Base-by-base conservation (phyloP, 2,113 vertebrate species). In the Scophthalmus maximus region DNA sequence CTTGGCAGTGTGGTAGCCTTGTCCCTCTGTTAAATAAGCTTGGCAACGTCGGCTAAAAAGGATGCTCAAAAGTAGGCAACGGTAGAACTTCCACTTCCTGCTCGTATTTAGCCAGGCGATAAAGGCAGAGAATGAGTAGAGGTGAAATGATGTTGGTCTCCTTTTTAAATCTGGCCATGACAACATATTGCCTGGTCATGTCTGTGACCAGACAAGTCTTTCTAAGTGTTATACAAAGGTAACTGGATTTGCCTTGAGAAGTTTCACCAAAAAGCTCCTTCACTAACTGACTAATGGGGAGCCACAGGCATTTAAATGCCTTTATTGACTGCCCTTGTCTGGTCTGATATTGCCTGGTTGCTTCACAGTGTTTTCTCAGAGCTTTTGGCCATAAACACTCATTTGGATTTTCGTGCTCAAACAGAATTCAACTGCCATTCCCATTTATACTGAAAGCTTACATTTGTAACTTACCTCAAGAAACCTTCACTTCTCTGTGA, bases 1-100 rank as follows among this genome's bases (percentile, higher is more conserved):
- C 70, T 76, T 78, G 78, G 72, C 61, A 81, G 81, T 65, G 34
- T 34, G 27, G 34, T 34, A 67, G 72, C 27, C 11, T 79, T 63
- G 67, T 62, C 64, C 36, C 27, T 76, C 26, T 30, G 58, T 76
- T 78, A 47, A 71, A 62, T 61, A 47, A 14, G n/a, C 55, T 72
- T 64, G 30, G 53, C 4, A 66, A 60, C 17, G 22, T 63, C 0
- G 38, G 44, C 38, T 14, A 78, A 42, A 26, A 62, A 65, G 32
- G 29, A 82, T 67, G 68, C 30, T 59, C 44, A 64, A 52, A 40
- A 50, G 42, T 25, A 65, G 57, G 5, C 5, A 36, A n/a, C 3
- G 11, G 29, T 2, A 42, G 3, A 25, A 23, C 12, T 46, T 11
- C 17, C 3, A 47, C 34, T 22, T 63, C 29, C 40, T 55, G 27